These are phyloP conservation scores for Tapirus terrestris DNA, from an alignment of 2,113 vertebrate genomes.

Conservation along the genomic window DNA sequence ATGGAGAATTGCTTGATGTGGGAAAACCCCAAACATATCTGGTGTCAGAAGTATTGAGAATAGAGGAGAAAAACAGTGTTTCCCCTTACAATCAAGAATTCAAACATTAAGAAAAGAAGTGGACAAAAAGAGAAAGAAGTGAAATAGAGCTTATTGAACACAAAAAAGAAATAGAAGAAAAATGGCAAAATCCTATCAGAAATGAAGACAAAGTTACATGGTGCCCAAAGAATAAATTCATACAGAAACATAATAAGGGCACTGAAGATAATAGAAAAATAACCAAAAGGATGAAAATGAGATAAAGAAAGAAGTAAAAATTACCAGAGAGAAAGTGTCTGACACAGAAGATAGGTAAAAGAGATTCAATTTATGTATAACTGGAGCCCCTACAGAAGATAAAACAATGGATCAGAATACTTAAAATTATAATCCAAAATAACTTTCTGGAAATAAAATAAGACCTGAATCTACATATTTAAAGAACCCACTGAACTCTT, in stretches of 20 bases:
- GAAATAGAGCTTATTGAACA: neutral
- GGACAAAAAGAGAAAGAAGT: neutral
- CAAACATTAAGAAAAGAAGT: conserved; percentile 3
- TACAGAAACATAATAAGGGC: neutral
- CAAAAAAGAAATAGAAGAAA: neutral
- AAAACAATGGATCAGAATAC: neutral
- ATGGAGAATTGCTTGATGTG: neutral
- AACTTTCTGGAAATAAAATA: neutral
- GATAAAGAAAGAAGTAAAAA: neutral
- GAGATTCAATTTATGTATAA: neutral
- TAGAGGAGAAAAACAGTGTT: neutral
- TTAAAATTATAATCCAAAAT: neutral
- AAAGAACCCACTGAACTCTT: neutral
- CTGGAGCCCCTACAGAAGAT: neutral
- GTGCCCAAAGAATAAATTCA: neutral
- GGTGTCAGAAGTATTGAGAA: neutral
- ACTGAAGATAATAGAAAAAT: neutral
- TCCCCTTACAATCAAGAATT: neutral
- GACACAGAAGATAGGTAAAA: neutral
- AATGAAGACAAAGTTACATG: neutral
- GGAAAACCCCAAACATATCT: neutral
- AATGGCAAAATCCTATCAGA: neutral
- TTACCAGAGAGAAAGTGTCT: neutral
- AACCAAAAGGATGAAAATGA: neutral
- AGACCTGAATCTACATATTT: neutral